phyloP scores from a whole-genome alignment of 2,888 invertebrate genomes.

The Pyrgus malvae region DNA sequence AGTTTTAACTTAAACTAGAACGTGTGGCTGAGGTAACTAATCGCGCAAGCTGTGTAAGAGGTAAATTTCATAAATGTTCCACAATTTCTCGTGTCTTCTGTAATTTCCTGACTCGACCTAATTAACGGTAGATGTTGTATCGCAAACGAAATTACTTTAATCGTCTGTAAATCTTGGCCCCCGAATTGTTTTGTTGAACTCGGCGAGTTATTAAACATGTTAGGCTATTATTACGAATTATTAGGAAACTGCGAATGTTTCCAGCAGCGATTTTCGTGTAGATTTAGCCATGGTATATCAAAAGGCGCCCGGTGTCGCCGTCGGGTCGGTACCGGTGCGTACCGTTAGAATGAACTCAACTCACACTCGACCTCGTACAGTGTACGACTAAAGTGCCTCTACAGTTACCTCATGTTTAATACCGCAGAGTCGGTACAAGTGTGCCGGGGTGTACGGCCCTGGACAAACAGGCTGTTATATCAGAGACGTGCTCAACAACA shows the following conservation, averaged over 20 bases:
- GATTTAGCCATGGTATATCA: slow-evolving; percentile 13
- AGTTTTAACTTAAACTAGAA: slow-evolving; percentile 16
- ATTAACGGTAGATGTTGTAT: slow-evolving; percentile 1
- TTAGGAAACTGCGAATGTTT: slow-evolving; percentile 3
- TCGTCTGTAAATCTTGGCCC: background rate
- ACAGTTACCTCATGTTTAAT: slow-evolving; percentile 20
- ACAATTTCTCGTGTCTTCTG: slow-evolving; percentile 2
- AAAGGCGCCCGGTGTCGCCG: slow-evolving; percentile 8
- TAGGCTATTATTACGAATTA: too few relatives aligned
- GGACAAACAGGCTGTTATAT: slow-evolving; percentile 26
- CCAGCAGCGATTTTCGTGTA: slow-evolving; percentile 3
- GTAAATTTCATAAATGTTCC: slow-evolving; percentile 21
- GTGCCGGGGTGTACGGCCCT: slow-evolving; percentile 20
- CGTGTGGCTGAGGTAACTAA: slow-evolving; percentile 19
- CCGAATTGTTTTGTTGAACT: background rate
- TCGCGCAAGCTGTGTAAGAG: slow-evolving; percentile 9
- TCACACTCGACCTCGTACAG: slow-evolving; percentile 25
- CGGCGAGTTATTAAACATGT: background rate
- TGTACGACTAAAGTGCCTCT: slow-evolving; percentile 19
- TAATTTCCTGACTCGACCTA: slow-evolving; percentile 1
- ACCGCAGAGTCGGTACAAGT: slow-evolving; percentile 11
- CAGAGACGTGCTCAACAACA: slow-evolving; percentile 19
- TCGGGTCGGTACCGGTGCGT: slow-evolving; percentile 53
- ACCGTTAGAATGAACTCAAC: slow-evolving; percentile 55
- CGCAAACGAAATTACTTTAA: slow-evolving; percentile 4